Conservation (phyloP, 2,888 invertebrate genomes). For the Diaprepes abbreviatus region DNA sequence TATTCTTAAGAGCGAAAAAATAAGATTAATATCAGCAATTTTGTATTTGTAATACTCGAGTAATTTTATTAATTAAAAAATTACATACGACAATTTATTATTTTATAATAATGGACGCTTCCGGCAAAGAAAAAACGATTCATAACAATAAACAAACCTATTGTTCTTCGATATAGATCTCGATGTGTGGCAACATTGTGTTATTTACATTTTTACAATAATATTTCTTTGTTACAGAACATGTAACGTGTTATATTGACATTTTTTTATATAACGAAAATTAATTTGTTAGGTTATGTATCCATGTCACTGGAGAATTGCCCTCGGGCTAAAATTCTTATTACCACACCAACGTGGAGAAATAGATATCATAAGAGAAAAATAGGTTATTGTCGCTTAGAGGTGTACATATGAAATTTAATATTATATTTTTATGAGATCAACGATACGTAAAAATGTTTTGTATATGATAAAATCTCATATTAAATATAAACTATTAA, state of each 20-base stretch:
- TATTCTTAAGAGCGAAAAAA: conserved; percentile 20
- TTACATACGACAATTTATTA: conserved; percentile 17
- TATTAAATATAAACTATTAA: not conserved
- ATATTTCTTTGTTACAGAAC: conserved; percentile 3
- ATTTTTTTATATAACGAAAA: conserved; percentile 13
- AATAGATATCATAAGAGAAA: not conserved
- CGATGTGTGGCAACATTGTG: conserved; percentile 26
- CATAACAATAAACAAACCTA: conserved; percentile 12
- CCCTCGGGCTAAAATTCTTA: not conserved
- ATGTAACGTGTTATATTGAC: not conserved
- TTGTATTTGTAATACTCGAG: not conserved
- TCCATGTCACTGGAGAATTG: not conserved
- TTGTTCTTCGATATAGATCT: conserved; percentile 25
- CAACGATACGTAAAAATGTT: not conserved
- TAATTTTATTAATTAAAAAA: conserved; percentile 15
- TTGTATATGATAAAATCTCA: not conserved
- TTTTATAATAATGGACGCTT: conserved; percentile 8
- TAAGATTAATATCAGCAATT: conserved; percentile 18
- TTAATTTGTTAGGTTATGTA: conserved; percentile 1
- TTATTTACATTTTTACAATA: conserved; percentile 1
- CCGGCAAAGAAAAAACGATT: not conserved
- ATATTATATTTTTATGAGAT: not conserved
- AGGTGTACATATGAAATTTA: not conserved
- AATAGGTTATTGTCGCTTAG: not conserved
- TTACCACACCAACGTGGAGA: not conserved